Base-by-base conservation (phyloP, 2,797 vertebrate species). In the Pangasius krempfi region DNA sequence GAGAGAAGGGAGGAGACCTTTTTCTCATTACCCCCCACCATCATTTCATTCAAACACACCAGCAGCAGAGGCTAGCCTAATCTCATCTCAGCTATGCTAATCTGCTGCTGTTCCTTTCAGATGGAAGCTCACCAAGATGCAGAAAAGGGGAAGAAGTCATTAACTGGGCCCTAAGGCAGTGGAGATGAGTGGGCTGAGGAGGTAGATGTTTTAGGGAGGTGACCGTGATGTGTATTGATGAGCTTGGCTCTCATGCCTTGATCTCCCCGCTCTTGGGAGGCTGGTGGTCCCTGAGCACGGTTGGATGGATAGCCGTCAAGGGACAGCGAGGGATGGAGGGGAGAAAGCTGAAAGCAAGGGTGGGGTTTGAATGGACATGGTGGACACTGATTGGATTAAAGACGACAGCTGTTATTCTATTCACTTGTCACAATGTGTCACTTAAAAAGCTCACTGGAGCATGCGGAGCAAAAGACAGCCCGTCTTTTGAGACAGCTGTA, bases 81-180 rank as follows among this genome's bases (percentile, higher is more conserved):
- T 96, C 95, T 96, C 62, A 91, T 89, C 92, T 93, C 91, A 93
- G 93, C 94, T 95, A 96, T 96, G 95, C 92, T 96, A 96, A 97
- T 96, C 93, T 93, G 80, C 50, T 72, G 64, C 79, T 60, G 84
- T 89, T 92, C 89, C 81, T 92, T 93, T 94, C 89, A 91, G 92
- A 94, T 92, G 91, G 91, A 89, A 82, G 82, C 90, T 72, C 62
- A 90, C 84, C n/a, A 33, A 90, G 85, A 95, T 92, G 84, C 91
- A 93, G 90, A 89, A 84, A 80, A 92, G 88, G 89, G 64, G 93
- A 92, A 94, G 95, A 96, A 96, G 94, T 96, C 94, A 96, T 97
- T 96, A 96, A 94, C 93, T 92, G 62, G 78, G 91, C 93, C 95
- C 95, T 94, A 92, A 94, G 94, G 95, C 95, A 94, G 91, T 76